Percentiles rank a stretch among this genome's conserved stretches.
Evolutionary conservation across 2,113 vertebrate species (phyloP).

Genomic region (Rhinichthys klamathensis): DNA sequence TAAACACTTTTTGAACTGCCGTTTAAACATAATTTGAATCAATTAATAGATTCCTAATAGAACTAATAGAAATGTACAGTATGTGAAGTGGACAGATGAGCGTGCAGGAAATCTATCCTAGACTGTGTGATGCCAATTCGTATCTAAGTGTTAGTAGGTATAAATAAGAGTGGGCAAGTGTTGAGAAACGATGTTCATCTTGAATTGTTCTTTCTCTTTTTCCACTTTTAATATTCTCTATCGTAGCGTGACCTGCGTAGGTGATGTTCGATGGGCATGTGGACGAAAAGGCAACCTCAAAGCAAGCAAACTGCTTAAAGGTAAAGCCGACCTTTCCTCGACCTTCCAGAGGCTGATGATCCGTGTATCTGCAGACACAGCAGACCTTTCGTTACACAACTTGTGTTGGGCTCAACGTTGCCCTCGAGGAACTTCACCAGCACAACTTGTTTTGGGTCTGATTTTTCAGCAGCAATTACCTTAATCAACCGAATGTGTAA

Average conservation of each 20-base stretch:
- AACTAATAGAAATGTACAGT: not conserved
- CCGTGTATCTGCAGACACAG: constrained; percentile 21
- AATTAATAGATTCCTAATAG: not conserved
- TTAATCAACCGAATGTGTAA: not conserved
- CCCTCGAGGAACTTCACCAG: constrained; percentile 3
- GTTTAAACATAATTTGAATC: not conserved
- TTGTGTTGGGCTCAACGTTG: not conserved
- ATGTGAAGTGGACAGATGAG: not conserved
- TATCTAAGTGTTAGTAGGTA: not conserved
- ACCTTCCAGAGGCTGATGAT: constrained; percentile 35
- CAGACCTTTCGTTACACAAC: constrained; percentile 10
- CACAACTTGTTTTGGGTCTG: not conserved
- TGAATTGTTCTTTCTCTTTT: not conserved
- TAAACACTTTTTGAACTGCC: no score
- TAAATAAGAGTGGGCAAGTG: not conserved
- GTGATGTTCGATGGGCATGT: not conserved
- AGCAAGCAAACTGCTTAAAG: constrained; percentile 53
- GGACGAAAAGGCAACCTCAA: constrained; percentile 6
- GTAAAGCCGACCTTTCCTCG: constrained; percentile 50
- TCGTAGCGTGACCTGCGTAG: not conserved
- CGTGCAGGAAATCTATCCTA: not conserved
- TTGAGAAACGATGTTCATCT: not conserved
- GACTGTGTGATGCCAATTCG: not conserved
- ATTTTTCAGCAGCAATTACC: not conserved
- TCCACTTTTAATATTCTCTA: not conserved